Conservation (phyloP, 2,113 vertebrate species). For the Chitala chitala region DNA sequence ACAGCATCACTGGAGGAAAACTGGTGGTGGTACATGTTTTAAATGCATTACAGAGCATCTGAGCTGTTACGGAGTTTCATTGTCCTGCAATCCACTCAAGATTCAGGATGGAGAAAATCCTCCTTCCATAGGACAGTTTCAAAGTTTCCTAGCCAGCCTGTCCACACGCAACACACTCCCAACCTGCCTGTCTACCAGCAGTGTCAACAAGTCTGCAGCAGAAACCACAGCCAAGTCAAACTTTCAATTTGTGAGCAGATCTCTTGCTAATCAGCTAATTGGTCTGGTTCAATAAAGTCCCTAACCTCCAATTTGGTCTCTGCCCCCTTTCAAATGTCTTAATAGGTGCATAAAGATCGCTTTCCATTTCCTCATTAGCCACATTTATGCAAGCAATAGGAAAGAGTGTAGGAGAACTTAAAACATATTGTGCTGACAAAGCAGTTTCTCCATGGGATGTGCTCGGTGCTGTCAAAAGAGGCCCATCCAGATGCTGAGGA, state of each 20-base stretch:
- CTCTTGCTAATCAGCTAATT: constrained; percentile 54
- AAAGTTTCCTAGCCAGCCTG: not conserved
- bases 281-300: constrained; percentile 41
- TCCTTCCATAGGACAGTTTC: not conserved
- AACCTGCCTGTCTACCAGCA: not conserved
- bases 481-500: not conserved
- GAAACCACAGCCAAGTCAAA: constrained; percentile 46
- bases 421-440: constrained; percentile 6
- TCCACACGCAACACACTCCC: not conserved
- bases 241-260: constrained; percentile 52
- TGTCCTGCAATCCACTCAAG: not conserved
- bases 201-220: not conserved
- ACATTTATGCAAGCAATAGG: constrained; percentile 5
- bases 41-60: not conserved
- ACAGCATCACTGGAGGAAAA: no score
- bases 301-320: constrained; percentile 23
- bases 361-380: constrained; percentile 34
- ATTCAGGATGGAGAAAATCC: not conserved
- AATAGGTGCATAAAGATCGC: constrained; percentile 33
- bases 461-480: constrained; percentile 9
- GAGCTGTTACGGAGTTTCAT: not conserved
- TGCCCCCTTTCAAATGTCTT: constrained; percentile 31
- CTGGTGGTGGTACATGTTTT: not conserved
- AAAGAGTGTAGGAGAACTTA: not conserved
- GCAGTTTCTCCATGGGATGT: constrained; percentile 24